Base-by-base conservation (phyloP, 2,888 invertebrate species). In the Cephus nigrinus region DNA sequence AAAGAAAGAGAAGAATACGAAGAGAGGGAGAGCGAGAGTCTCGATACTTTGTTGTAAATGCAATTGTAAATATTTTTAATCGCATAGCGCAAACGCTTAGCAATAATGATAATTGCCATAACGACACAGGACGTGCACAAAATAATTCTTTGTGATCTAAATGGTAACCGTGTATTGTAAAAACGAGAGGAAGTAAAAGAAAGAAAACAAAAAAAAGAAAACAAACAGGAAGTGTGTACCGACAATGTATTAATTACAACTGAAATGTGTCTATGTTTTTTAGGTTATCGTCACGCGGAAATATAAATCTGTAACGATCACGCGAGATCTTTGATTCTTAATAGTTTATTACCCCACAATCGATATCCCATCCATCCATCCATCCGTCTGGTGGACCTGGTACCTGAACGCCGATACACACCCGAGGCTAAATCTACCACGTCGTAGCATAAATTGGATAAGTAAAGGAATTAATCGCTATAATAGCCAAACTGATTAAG, bases 51-150 rank as follows among this genome's bases (percentile, higher is more conserved):
- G 79, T 40, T 80, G 80, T 80, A 82, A 84, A 83, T 84, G 83
- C 75, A 81, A 82, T 80, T 78, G 80, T 82, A 81, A 83, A 81
- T 81, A 80, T 82, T 84, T 85, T 83, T 82, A 82, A 82, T 81
- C 82, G 80, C 81, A 86, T 80, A 84, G 84, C 79, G 81, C 80
- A 81, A 84, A 82, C 79, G 86, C 85, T 86, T 84, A 82, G 83
- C 83, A 84, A 68, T 77, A 75, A 74, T 75, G 75, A 76, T 84
- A 77, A 84, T 86, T 83, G 84, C 84, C 84, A 87, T 86, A 85
- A 83, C 81, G 85, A 82, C 84, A 79, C 84, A 84, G 85, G 85
- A 83, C 81, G 81, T 85, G 88, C 88, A 88, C 88, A 89, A 88
- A 88, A 84, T 69, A 30, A 40, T 76, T 75, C 73, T 74, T 80